Percentiles rank a stretch among this genome's conserved stretches.
phyloP scores from a whole-genome alignment of 2,797 vertebrate genomes.

The Potorous gilbertii region DNA sequence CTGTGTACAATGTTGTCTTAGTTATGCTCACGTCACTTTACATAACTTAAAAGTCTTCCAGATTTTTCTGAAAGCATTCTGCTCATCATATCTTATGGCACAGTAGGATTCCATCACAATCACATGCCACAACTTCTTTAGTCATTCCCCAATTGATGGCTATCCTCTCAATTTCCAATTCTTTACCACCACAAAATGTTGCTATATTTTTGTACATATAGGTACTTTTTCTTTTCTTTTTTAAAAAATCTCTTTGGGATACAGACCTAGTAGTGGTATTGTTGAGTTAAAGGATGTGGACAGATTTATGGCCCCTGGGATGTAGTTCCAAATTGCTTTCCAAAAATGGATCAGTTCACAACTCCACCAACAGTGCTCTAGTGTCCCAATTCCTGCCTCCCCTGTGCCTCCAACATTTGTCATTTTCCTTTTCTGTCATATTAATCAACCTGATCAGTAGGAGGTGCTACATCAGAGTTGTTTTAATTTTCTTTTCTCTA shows the following conservation, averaged over 20 bases:
- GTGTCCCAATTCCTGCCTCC: not conserved
- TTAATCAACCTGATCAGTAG: not conserved
- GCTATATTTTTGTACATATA: not conserved
- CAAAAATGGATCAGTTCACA: not conserved
- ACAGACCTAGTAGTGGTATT: not conserved
- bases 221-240: not conserved
- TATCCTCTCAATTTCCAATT: not conserved
- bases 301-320: not conserved
- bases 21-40: not conserved
- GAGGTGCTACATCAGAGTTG: not conserved
- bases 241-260: not conserved
- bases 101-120: not conserved
- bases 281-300: not conserved
- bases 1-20: not conserved
- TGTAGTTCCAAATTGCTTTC: not conserved
- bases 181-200: not conserved
- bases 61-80: not conserved
- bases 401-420: not conserved
- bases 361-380: not conserved
- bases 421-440: not conserved
- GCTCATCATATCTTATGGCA: not conserved
- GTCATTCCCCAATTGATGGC: not conserved
- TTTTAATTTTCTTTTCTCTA: not conserved
- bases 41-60: not conserved
- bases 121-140: not conserved